Evolutionary conservation across 2,888 invertebrate genomes (phyloP).

Genomic region (Julus scanicus): DNA sequence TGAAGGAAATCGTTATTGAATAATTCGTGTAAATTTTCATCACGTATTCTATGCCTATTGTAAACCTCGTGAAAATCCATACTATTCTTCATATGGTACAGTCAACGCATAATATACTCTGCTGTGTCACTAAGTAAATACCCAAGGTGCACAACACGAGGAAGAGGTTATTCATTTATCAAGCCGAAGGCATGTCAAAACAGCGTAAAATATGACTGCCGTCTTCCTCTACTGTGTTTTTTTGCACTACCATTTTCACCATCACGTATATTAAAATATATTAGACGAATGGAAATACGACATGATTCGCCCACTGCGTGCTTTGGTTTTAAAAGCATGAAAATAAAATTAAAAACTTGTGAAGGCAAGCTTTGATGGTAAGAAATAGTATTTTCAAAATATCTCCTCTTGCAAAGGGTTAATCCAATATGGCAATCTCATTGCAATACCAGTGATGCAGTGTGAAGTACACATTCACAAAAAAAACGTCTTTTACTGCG

Average conservation of each 20-base stretch:
- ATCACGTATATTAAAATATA: background rate
- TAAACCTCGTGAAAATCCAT: background rate
- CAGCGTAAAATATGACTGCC: constrained; percentile 14
- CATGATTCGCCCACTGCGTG: background rate
- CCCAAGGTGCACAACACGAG: background rate
- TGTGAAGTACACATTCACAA: background rate
- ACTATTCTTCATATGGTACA: background rate
- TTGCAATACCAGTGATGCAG: background rate
- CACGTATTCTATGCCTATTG: background rate
- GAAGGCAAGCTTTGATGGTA: background rate
- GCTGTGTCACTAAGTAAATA: background rate
- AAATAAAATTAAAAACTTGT: background rate
- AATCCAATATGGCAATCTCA: constrained; percentile 4
- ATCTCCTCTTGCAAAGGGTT: background rate
- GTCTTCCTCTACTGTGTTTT: background rate
- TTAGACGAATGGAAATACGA: background rate
- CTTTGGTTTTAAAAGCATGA: background rate
- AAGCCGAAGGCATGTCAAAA: constrained; percentile 22
- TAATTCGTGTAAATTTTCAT: constrained; percentile 26
- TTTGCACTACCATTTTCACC: background rate
- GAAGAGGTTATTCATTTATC: constrained; percentile 33
- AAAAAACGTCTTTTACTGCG: background rate
- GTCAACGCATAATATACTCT: background rate
- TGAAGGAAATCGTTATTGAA: background rate
- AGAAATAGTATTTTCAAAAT: background rate